A percentile compares a stretch with the other conserved stretches of the same genome.
Evolutionary conservation across 1,140 invertebrate species (phyloP).

Genomic region (Dryas iulia): DNA sequence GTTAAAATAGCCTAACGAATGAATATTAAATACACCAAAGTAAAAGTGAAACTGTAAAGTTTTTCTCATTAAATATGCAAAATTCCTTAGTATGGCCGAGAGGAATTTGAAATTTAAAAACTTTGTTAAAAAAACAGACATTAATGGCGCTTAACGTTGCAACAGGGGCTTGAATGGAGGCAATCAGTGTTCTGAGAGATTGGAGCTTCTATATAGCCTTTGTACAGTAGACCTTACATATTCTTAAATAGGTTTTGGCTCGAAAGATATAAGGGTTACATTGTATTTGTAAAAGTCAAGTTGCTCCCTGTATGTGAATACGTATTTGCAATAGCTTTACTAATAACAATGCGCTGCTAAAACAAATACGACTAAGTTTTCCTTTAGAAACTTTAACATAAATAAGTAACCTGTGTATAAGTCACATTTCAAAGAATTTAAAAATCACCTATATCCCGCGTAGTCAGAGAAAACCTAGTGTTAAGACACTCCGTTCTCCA

Average conservation of each 20-base stretch:
- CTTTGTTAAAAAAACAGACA: slow-evolving; percentile 30
- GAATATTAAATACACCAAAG: slow-evolving; percentile 8
- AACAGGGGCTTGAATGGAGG: slow-evolving; percentile 34
- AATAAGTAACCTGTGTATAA: too few relatives aligned
- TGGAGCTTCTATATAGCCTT: slow-evolving; percentile 12
- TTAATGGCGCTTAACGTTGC: slow-evolving; percentile 33
- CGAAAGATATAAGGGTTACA: background rate
- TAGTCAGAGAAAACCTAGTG: too few relatives aligned
- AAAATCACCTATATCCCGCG: too few relatives aligned
- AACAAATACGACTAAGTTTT: too few relatives aligned
- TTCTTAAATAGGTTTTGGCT: background rate
- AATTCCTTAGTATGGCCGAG: slow-evolving; percentile 4
- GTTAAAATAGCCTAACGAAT: background rate
- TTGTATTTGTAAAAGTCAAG: background rate
- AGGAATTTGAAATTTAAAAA: slow-evolving; percentile 18
- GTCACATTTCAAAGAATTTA: too few relatives aligned
- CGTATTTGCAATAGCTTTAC: too few relatives aligned
- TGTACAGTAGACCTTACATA: slow-evolving; percentile 6
- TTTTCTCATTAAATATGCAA: slow-evolving; percentile 16
- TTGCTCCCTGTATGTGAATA: background rate
- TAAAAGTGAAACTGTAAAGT: slow-evolving; percentile 4
- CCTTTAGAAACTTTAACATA: too few relatives aligned
- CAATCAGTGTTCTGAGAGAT: slow-evolving; percentile 38
- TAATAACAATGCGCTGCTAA: too few relatives aligned
- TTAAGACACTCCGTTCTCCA: too few relatives aligned